These are phyloP conservation scores for Galleria mellonella DNA, from an alignment of 1,140 invertebrate species.

Conservation along the genomic window DNA sequence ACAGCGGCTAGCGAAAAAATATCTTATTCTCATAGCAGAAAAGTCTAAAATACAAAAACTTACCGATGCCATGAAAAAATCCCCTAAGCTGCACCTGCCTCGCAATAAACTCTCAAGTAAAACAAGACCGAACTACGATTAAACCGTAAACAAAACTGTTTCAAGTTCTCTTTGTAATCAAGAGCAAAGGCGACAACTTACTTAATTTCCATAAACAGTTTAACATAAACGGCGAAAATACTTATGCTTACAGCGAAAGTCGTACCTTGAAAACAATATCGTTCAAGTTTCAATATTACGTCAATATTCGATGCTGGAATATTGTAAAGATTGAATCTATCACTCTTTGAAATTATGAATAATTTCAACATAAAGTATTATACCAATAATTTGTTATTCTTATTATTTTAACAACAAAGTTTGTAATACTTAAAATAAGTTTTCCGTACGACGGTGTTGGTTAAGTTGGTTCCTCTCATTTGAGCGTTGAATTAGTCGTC, in stretches of 20 bases:
- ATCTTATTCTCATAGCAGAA: slow-evolving; percentile 9
- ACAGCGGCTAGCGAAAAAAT: neutral
- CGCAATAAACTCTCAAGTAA: slow-evolving; percentile 27
- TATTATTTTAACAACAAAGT: too few relatives aligned
- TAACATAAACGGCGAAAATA: slow-evolving; percentile 39
- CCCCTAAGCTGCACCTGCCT: slow-evolving; percentile 19
- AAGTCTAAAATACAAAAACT: too few relatives aligned
- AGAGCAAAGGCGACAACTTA: slow-evolving; percentile 53
- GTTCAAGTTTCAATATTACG: neutral
- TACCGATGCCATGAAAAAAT: neutral
- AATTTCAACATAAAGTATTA: too few relatives aligned
- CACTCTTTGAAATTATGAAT: too few relatives aligned
- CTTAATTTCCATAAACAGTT: slow-evolving; percentile 61
- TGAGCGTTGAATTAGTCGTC: slow-evolving; percentile 22
- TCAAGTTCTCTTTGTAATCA: slow-evolving; percentile 56
- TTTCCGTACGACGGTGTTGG: too few relatives aligned
- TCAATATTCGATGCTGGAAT: neutral
- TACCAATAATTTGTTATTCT: too few relatives aligned
- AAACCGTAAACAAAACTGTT: slow-evolving; percentile 53
- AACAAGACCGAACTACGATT: slow-evolving; percentile 44
- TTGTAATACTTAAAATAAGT: too few relatives aligned
- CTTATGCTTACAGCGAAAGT: slow-evolving; percentile 28
- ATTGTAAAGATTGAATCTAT: neutral
- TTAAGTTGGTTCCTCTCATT: neutral
- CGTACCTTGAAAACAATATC: slow-evolving; percentile 12